phyloP scores from a whole-genome alignment of 1,140 invertebrate species.

The Diabrotica virgifera region DNA sequence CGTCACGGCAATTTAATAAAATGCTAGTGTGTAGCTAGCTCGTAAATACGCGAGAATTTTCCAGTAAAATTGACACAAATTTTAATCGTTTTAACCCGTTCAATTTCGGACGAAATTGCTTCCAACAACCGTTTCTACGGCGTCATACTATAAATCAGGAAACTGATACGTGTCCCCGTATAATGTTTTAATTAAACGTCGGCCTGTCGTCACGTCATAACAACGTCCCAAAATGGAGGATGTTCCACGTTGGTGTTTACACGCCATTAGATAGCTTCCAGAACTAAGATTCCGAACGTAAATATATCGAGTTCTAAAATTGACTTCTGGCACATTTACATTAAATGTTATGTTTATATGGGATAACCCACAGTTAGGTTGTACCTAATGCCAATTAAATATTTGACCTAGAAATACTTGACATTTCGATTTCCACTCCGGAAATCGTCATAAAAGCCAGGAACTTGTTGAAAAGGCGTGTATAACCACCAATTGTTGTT shows the following conservation, averaged over 20 bases:
- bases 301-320: too few species aligned
- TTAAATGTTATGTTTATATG: too few species aligned
- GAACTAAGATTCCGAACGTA: too few species aligned
- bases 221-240: conserved; percentile 5
- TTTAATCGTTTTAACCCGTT: neutral
- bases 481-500: too few species aligned
- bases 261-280: neutral
- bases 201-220: conserved; percentile 10
- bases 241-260: neutral
- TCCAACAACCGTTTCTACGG: neutral
- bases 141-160: neutral
- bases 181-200: conserved; percentile 15
- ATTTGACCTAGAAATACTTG: too few species aligned
- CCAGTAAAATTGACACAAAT: neutral
- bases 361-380: too few species aligned
- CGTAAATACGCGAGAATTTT: neutral
- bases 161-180: neutral
- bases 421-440: too few species aligned
- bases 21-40: neutral
- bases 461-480: too few species aligned
- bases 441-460: too few species aligned
- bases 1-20: too few species aligned
- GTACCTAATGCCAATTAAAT: too few species aligned
- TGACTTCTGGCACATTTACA: too few species aligned
- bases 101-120: neutral